Evolutionary conservation across 2,888 invertebrate genomes (phyloP).

Genomic region (Pollenia griseotomentosa): DNA sequence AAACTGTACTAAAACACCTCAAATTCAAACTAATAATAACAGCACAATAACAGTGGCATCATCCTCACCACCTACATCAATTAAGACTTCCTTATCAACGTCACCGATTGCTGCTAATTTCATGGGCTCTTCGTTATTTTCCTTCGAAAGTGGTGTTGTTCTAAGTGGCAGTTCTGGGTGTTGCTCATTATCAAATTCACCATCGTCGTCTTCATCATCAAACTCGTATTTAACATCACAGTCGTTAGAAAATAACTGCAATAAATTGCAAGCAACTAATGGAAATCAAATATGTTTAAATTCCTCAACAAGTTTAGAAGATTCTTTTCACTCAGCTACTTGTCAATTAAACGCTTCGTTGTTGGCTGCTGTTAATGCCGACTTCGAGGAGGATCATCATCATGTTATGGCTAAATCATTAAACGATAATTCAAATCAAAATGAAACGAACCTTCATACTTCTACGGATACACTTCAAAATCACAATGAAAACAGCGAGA

Average conservation of each 20-base stretch:
- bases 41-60: constrained; percentile 45
- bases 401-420: constrained; percentile 27
- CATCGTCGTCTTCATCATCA: constrained; percentile 63
- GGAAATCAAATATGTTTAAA: constrained; percentile 71
- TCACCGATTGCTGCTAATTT: constrained; percentile 55
- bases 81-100: constrained; percentile 53
- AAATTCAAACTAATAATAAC: constrained; percentile 4
- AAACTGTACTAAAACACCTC: constrained; percentile 22
- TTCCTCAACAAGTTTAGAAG: constrained; percentile 56
- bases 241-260: constrained; percentile 53
- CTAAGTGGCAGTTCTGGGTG: constrained; percentile 67
- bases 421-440: constrained; percentile 22
- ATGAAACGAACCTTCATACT: constrained; percentile 22
- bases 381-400: constrained; percentile 51
- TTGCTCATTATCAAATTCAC: constrained; percentile 63
- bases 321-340: constrained; percentile 45
- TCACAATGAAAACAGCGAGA: constrained; percentile 30
- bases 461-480: constrained; percentile 10
- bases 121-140: constrained; percentile 57
- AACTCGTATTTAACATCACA: constrained; percentile 63
- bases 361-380: constrained; percentile 61
- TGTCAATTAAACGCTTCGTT: constrained; percentile 64
- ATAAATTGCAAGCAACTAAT: constrained; percentile 65
- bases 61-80: constrained; percentile 68
- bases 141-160: constrained; percentile 69